These are phyloP conservation scores for Chorisops tibialis DNA, from an alignment of 2,888 invertebrate species.

Conservation along the genomic window DNA sequence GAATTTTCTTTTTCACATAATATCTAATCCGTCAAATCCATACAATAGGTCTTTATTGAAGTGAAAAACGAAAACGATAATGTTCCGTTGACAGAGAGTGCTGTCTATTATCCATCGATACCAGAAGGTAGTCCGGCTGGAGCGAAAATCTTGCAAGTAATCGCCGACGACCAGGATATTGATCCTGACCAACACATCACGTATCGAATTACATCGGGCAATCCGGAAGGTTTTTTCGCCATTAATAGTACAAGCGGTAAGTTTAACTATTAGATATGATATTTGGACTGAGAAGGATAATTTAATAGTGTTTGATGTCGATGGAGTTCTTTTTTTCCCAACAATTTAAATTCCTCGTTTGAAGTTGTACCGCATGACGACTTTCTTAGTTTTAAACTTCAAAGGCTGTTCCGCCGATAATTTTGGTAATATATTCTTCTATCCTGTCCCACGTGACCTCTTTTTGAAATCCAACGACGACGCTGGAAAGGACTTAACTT, in stretches of 20 bases:
- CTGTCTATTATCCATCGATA: conserved; percentile 80
- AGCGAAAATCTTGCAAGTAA: conserved; percentile 69
- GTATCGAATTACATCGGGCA: conserved; percentile 85
- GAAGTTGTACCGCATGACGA: too few relatives aligned
- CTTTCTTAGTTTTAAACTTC: too few relatives aligned
- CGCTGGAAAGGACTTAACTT: too few relatives aligned
- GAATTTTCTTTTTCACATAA: background rate
- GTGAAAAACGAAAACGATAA: conserved; percentile 94
- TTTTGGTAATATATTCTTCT: too few relatives aligned
- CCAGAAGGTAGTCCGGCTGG: conserved; percentile 75
- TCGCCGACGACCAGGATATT: conserved; percentile 76
- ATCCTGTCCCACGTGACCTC: too few relatives aligned
- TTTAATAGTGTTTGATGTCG: too few relatives aligned
- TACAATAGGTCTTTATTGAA: conserved; percentile 69
- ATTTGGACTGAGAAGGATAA: too few relatives aligned
- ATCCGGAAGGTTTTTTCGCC: conserved; percentile 86
- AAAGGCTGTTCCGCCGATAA: too few relatives aligned
- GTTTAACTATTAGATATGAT: conserved; percentile 36
- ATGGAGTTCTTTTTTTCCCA: too few relatives aligned
- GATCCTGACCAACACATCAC: conserved; percentile 64
- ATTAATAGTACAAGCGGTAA: conserved; percentile 81
- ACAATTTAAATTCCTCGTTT: too few relatives aligned
- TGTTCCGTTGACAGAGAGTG: conserved; percentile 81
- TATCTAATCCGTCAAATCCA: too few relatives aligned
- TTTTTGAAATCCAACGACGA: too few relatives aligned